Evolutionary conservation across 1,140 invertebrate genomes (phyloP).

Genomic region (Periplaneta americana): DNA sequence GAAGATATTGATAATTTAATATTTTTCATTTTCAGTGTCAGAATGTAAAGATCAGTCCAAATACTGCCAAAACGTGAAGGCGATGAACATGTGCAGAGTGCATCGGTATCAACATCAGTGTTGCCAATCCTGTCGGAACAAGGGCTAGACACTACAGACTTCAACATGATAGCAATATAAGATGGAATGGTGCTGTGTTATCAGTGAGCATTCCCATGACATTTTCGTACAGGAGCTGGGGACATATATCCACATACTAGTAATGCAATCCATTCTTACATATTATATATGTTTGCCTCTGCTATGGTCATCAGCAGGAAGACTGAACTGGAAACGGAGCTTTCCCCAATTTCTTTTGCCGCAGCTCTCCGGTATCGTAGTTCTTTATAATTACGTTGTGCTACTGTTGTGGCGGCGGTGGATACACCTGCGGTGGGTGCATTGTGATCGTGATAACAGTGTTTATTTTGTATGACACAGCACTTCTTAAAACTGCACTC

Average conservation of each 20-base stretch:
- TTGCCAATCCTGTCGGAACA: conserved; percentile 64
- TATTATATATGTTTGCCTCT: conserved; percentile 2
- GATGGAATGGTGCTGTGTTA: neutral
- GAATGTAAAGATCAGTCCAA: conserved; percentile 73
- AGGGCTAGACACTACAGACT: conserved; percentile 8
- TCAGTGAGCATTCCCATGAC: neutral
- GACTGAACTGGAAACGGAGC: neutral
- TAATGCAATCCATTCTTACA: neutral
- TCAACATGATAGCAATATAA: neutral
- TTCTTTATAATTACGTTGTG: neutral
- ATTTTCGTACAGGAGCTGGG: neutral
- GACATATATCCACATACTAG: neutral
- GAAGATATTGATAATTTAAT: neutral
- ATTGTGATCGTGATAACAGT: too few relatives aligned
- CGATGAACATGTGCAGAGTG: conserved; percentile 77
- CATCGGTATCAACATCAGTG: conserved; percentile 76
- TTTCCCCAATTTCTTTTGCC: neutral
- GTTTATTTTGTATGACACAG: neutral
- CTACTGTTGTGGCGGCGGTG: too few relatives aligned
- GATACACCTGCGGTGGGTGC: neutral
- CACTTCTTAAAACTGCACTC: neutral
- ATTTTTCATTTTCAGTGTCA: conserved; percentile 43
- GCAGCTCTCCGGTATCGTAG: neutral
- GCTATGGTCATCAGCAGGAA: neutral
- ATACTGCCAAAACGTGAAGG: conserved; percentile 71